A percentile compares a stretch with the other conserved stretches of the same genome.
These are phyloP conservation scores for Actinemys pallida DNA, from an alignment of 2,113 vertebrate genomes.

Conservation along the genomic window DNA sequence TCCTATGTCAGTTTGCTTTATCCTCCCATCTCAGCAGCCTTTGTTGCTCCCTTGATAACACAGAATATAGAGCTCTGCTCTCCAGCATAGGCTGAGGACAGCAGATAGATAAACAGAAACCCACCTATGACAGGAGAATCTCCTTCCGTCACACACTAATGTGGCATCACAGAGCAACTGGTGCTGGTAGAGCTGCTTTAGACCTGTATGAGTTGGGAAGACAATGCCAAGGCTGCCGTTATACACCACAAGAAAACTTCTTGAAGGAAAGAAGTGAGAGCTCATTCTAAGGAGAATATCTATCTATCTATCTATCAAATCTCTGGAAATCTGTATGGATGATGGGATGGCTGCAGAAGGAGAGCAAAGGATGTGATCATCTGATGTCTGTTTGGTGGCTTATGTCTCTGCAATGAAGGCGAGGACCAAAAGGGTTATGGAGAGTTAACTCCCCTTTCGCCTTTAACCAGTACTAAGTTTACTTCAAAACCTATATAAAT, in stretches of 20 bases:
- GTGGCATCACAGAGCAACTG: slow-evolving; percentile 36
- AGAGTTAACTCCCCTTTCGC: not conserved
- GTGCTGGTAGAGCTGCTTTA: slow-evolving; percentile 21
- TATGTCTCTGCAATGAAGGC: not conserved
- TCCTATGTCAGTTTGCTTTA: not conserved
- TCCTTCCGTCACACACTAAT: not conserved
- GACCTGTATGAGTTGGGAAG: not conserved
- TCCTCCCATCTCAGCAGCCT: not conserved
- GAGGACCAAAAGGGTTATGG: not conserved
- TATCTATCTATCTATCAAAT: too few species aligned
- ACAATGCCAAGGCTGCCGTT: not conserved
- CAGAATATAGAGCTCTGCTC: not conserved
- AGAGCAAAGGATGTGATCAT: not conserved
- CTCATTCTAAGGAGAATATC: not conserved
- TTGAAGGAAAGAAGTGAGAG: not conserved
- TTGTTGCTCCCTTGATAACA: not conserved
- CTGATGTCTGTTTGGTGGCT: not conserved
- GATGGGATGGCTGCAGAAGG: not conserved
- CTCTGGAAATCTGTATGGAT: not conserved
- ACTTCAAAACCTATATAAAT: not conserved
- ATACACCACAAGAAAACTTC: not conserved
- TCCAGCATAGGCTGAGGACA: not conserved
- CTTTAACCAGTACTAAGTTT: not conserved
- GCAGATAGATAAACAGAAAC: not conserved
- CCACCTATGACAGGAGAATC: slow-evolving; percentile 44